These are phyloP conservation scores for Polyploca ridens DNA, from an alignment of 2,888 invertebrate species.

Conservation along the genomic window DNA sequence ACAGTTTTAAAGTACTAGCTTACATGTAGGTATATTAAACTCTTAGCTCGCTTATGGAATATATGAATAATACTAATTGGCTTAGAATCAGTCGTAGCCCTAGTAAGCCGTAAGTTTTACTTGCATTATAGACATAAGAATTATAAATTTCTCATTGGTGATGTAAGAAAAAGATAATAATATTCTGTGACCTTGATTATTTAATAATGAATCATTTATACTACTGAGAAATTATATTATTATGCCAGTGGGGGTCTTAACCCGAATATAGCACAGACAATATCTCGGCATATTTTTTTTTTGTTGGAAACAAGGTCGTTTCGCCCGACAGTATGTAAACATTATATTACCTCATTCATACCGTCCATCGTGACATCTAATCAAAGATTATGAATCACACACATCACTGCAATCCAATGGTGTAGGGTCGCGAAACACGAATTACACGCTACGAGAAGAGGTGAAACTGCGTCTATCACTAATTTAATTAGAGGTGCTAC, in stretches of 20 bases:
- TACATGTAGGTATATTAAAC: too few species aligned
- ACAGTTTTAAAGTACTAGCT: too few species aligned
- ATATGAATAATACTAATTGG: too few species aligned
- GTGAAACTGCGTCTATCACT: constrained; percentile 41
- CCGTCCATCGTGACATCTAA: constrained; percentile 15
- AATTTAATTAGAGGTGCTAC: constrained; percentile 61
- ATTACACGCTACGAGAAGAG: constrained; percentile 39
- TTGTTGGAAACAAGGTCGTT: not conserved
- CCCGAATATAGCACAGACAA: not conserved
- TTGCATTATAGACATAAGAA: not conserved
- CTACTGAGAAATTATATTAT: not conserved
- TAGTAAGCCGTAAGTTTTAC: not conserved
- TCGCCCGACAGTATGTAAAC: not conserved
- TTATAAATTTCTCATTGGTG: not conserved
- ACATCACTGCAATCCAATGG: constrained; percentile 59
- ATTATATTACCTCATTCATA: constrained; percentile 4
- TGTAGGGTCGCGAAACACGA: constrained; percentile 42
- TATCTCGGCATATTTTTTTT: not conserved
- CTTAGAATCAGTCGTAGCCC: too few species aligned
- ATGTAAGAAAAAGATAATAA: not conserved
- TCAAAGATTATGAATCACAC: constrained; percentile 38
- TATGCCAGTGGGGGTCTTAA: not conserved
- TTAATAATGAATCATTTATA: not conserved
- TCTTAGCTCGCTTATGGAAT: too few species aligned
- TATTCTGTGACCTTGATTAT: constrained; percentile 2